These are phyloP conservation scores for Chironomus tepperi DNA, from an alignment of 1,140 invertebrate species.

Conservation along the genomic window DNA sequence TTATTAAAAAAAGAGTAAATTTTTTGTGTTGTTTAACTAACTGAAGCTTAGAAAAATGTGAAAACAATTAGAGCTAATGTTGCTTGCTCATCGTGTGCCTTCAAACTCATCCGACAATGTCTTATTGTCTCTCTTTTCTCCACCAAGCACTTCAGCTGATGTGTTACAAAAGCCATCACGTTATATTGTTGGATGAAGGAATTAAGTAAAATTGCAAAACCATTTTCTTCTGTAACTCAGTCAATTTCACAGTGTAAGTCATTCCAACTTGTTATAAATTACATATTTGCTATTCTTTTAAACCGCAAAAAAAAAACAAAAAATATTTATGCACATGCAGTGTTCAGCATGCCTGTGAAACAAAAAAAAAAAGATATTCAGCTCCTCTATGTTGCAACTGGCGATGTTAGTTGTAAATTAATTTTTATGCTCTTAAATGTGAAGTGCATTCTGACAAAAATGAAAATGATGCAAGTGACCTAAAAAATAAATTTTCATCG, in stretches of 20 bases:
- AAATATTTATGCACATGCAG: neutral
- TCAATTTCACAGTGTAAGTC: neutral
- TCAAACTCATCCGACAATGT: too few relatives aligned
- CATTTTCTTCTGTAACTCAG: neutral
- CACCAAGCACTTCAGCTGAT: neutral
- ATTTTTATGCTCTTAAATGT: neutral
- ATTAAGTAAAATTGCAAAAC: neutral
- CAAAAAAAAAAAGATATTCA: neutral
- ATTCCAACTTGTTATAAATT: slow-evolving; percentile 2
- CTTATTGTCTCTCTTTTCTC: too few relatives aligned
- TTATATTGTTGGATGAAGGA: neutral
- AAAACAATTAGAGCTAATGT: too few relatives aligned
- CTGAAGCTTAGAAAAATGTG: too few relatives aligned
- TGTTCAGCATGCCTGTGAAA: neutral
- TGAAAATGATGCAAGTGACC: neutral
- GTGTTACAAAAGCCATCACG: slow-evolving; percentile 6
- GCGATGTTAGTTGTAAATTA: slow-evolving; percentile 8
- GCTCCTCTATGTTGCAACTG: neutral
- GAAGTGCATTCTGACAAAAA: neutral
- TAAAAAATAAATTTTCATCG: neutral
- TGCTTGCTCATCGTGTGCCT: too few relatives aligned
- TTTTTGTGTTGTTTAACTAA: too few relatives aligned
- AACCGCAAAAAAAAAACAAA: neutral
- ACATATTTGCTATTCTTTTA: slow-evolving; percentile 14
- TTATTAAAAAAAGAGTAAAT: too few relatives aligned